A percentile compares a stretch with the other conserved stretches of the same genome.
These are phyloP conservation scores for Marasmarcha lunaedactyla DNA, from an alignment of 2,888 invertebrate species.

Conservation along the genomic window DNA sequence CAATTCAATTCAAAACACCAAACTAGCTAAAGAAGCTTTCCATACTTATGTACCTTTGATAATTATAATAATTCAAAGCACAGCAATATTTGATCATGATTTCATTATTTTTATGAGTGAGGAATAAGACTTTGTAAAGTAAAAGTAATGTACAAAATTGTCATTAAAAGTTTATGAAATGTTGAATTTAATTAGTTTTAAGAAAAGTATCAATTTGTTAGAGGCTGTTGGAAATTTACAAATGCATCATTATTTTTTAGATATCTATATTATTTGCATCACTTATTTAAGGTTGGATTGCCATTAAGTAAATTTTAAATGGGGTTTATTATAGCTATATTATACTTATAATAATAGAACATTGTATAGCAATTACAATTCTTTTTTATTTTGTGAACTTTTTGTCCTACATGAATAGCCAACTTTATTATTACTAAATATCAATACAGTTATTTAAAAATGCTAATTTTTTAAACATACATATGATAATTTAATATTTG, in stretches of 20 bases:
- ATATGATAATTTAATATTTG: too few relatives aligned
- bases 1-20: background rate
- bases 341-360: constrained; percentile 25
- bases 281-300: constrained; percentile 36
- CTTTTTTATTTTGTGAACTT: too few relatives aligned
- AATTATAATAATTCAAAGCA: background rate
- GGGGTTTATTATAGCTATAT: constrained; percentile 31
- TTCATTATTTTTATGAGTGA: background rate
- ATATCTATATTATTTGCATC: constrained; percentile 30
- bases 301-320: constrained; percentile 31
- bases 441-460: too few relatives aligned
- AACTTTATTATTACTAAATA: too few relatives aligned
- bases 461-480: too few relatives aligned
- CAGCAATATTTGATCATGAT: background rate
- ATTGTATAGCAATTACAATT: constrained; percentile 26
- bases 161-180: constrained; percentile 23
- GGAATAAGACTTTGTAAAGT: constrained; percentile 4
- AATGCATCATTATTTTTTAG: constrained; percentile 29
- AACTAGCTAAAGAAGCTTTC: background rate
- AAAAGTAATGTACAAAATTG: constrained; percentile 36
- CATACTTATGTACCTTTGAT: background rate
- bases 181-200: constrained; percentile 30
- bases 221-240: constrained; percentile 41
- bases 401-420: too few relatives aligned
- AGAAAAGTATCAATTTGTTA: constrained; percentile 41